Conservation (phyloP, 2,888 invertebrate species). For the Pristionchus japonicus region DNA sequence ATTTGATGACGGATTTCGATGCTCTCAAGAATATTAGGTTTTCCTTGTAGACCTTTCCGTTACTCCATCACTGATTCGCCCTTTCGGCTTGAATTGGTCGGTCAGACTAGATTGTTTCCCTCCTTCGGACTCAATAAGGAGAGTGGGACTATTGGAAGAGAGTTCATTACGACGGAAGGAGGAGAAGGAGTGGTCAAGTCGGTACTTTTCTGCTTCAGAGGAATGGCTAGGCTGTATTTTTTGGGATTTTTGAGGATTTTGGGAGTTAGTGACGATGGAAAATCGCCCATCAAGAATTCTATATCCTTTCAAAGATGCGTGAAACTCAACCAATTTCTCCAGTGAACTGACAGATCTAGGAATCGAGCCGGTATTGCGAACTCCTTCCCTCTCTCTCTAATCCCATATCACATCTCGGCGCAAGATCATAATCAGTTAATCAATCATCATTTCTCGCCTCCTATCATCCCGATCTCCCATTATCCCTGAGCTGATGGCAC, state of each 20-base stretch:
- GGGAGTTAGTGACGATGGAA: too few species aligned
- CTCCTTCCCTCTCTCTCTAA: not conserved
- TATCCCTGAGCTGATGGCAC: slow-evolving; percentile 1
- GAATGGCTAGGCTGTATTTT: not conserved
- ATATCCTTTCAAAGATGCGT: too few species aligned
- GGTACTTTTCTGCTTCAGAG: not conserved
- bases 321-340: too few species aligned
- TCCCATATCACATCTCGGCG: not conserved
- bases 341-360: not conserved
- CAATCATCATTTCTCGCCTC: slow-evolving; percentile 13
- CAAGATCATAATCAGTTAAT: slow-evolving; percentile 31
- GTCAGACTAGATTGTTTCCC: not conserved
- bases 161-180: not conserved
- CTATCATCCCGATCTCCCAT: not conserved
- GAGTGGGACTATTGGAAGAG: not conserved
- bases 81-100: not conserved
- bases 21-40: too few species aligned
- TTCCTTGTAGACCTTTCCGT: too few species aligned
- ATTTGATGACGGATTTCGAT: too few species aligned
- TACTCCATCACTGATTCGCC: not conserved
- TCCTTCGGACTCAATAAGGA: not conserved
- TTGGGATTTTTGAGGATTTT: not conserved
- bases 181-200: not conserved
- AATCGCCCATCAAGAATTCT: too few species aligned
- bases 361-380: not conserved